Conservation (phyloP, 2,113 vertebrate genomes). For the Syngnathus floridae region DNA sequence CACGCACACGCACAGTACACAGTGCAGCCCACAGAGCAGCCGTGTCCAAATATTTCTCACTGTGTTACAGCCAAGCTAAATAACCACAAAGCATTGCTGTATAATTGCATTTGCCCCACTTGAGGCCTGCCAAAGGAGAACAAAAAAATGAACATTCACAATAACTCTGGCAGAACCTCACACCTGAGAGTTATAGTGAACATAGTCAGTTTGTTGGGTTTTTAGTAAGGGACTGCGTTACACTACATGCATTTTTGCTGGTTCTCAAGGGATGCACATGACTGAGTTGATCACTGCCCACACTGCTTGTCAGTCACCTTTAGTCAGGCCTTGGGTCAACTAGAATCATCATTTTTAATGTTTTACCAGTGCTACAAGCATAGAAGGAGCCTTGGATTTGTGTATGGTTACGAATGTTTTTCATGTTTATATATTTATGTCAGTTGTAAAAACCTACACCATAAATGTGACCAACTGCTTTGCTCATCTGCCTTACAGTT, state of each 20-base stretch:
- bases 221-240: constrained; percentile 12
- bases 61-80: constrained; percentile 55
- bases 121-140: constrained; percentile 44
- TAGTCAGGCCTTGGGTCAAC: background rate
- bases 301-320: background rate
- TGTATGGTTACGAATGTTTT: no score
- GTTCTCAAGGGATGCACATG: background rate
- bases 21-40: constrained; percentile 35
- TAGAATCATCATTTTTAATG: background rate
- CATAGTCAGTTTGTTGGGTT: constrained; percentile 13
- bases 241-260: constrained; percentile 1
- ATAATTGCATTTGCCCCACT: constrained; percentile 49
- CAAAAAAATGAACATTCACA: constrained; percentile 26
- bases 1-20: background rate
- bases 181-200: constrained; percentile 16
- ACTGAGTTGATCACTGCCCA: no score
- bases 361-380: no score
- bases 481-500: no score
- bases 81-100: constrained; percentile 42
- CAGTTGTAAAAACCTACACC: no score
- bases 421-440: no score
- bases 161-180: constrained; percentile 35
- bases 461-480: no score
- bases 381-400: no score
- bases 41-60: constrained; percentile 54